Base-by-base conservation (phyloP, 2,113 vertebrate species). In the Lota lota region DNA sequence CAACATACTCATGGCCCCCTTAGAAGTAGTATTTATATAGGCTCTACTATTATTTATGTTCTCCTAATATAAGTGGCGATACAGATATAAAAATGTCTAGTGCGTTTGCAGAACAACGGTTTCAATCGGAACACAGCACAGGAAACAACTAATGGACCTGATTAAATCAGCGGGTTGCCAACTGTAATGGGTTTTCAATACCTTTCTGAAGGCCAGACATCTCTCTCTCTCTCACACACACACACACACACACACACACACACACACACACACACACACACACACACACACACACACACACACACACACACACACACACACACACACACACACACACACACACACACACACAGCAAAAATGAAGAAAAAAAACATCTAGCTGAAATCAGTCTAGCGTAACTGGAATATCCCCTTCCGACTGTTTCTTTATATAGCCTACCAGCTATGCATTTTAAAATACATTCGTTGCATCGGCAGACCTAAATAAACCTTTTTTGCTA, bases 291-390 rank as follows among this genome's bases (percentile, higher is more conserved):
- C 24, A 28, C 24, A 28, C 24, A 28, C 24, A 28, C 24, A 28
- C 24, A 28, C 24, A 28, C 24, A 28, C 24, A 28, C 24, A 28
- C 24, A 28, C 24, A 28, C 24, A 28, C 24, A 28, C 24, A 28
- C 24, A 28, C 24, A 28, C 24, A 28, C 24, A 28, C 24, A 28
- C 24, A 28, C 24, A 28, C 24, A 28, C 24, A 28, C 24, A 14
- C 18, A 14, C 2, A 16, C 51, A 14, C 22, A 19, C 17, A 20
- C 22, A 20, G n/a, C 21, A 17, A 2, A 53, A 53, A 53, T 53
- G 11, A 53, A 17, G 50, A 17, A 53, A 17, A 17, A 17, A 84
- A 88, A 91, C 90, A 90, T 91, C 89, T 79, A 67, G 36, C 3
- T 33, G 71, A 67, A 69, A 87, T 90, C 89, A 79, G 78, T 80